Evolutionary conservation across 2,113 vertebrate species (phyloP).

Genomic region (Patagioenas fasciata): DNA sequence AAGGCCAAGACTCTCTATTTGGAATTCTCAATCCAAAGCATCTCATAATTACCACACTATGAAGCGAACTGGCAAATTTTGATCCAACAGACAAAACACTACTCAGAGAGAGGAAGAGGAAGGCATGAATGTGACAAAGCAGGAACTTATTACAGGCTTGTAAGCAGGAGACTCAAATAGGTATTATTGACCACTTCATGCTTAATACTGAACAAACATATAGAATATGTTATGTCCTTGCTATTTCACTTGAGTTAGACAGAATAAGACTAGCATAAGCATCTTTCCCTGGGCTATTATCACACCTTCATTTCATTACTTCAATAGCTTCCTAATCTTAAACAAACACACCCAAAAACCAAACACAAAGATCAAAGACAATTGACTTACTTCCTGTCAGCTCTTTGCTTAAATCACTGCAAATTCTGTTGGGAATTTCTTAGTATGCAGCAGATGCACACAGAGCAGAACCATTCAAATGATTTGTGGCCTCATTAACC

Average conservation of each 20-base stretch:
- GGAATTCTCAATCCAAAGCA: neutral
- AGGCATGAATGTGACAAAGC: neutral
- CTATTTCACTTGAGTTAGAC: neutral
- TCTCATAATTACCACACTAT: neutral
- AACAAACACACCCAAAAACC: neutral
- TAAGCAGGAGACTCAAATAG: neutral
- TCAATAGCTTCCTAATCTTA: neutral
- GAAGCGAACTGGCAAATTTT: neutral
- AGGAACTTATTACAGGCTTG: neutral
- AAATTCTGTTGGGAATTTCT: neutral
- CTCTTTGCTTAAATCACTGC: neutral
- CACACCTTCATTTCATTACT: neutral
- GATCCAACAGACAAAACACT: neutral
- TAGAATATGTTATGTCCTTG: neutral
- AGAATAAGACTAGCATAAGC: neutral
- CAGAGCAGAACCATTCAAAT: neutral
- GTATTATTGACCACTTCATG: neutral
- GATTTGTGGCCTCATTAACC: neutral
- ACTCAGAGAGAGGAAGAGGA: neutral
- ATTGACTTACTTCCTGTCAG: neutral
- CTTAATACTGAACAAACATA: neutral
- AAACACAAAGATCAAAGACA: conserved; percentile 25
- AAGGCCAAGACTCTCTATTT: neutral
- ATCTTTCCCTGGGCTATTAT: neutral
- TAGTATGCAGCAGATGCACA: neutral